Conservation (phyloP, 2,888 invertebrate genomes). For the Sclerodermus sp. region DNA sequence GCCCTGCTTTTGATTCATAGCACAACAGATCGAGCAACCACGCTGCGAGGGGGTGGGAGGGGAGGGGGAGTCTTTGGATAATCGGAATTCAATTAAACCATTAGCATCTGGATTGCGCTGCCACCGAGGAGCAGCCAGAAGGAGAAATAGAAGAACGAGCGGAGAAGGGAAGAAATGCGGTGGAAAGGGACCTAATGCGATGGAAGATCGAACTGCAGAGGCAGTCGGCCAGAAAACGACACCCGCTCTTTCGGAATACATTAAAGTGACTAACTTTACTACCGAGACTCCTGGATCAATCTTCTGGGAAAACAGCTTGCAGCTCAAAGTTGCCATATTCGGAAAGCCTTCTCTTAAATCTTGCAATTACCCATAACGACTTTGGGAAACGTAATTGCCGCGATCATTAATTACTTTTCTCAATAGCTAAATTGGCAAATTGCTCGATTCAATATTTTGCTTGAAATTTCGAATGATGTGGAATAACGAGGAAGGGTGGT, state of each 20-base stretch:
- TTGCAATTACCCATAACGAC: no score
- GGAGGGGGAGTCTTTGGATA: slow-evolving; percentile 44
- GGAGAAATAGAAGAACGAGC: neutral
- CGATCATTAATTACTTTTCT: no score
- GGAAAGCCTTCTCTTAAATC: no score
- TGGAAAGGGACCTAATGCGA: slow-evolving; percentile 30
- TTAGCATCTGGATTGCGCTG: slow-evolving; percentile 34
- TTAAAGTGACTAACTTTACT: neutral
- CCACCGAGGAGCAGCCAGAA: slow-evolving; percentile 4
- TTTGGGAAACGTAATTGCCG: no score
- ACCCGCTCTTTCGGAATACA: slow-evolving; percentile 2
- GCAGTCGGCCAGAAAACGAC: slow-evolving; percentile 29
- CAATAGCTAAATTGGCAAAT: no score
- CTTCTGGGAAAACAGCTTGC: no score
- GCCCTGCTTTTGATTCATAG: slow-evolving; percentile 53
- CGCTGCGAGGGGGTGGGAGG: slow-evolving; percentile 17
- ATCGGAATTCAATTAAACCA: slow-evolving; percentile 57
- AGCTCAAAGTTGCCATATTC: no score
- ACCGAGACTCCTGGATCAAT: no score
- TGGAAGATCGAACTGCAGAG: slow-evolving; percentile 36
- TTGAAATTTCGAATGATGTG: no score
- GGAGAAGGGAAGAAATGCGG: slow-evolving; percentile 15
- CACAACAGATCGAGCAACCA: slow-evolving; percentile 34
- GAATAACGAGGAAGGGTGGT: no score
- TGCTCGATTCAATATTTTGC: no score